phyloP scores from a whole-genome alignment of 2,113 vertebrate species.

The Pimephales promelas region DNA sequence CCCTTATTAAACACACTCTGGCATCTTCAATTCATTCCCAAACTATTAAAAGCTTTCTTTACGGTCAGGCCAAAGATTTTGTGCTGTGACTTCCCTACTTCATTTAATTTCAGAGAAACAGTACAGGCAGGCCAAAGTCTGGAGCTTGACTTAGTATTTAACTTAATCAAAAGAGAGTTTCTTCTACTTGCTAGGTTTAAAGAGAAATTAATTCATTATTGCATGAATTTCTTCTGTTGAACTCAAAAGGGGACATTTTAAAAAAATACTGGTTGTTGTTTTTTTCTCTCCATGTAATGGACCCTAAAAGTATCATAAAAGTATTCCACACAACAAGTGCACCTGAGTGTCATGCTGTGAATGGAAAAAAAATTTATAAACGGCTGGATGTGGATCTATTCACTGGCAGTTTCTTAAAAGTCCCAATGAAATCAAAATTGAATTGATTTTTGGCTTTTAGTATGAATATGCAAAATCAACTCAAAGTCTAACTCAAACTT shows the following conservation, averaged over 20 bases:
- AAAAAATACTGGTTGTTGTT: neutral
- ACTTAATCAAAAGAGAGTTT: neutral
- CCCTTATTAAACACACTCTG: conserved; percentile 49
- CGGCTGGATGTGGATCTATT: no score
- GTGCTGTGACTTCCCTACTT: conserved; percentile 30
- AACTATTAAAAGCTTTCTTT: conserved; percentile 51
- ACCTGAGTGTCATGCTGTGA: neutral
- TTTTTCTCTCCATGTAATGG: neutral
- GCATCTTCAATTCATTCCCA: conserved; percentile 51
- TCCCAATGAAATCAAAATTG: no score
- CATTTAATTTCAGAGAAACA: conserved; percentile 20
- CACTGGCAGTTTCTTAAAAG: no score
- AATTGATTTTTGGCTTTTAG: no score
- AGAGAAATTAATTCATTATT: neutral
- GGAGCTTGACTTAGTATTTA: conserved; percentile 26
- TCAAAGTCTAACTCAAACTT: no score
- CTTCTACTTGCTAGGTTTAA: neutral
- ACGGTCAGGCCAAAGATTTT: conserved; percentile 40
- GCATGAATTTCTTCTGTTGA: neutral
- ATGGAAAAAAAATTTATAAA: no score
- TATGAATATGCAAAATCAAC: no score
- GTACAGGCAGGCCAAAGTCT: neutral
- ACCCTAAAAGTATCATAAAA: neutral
- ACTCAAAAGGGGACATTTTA: neutral
- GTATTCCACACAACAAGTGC: neutral